Percentiles rank a stretch among this genome's conserved stretches.
Evolutionary conservation across 2,113 vertebrate genomes (phyloP).

Genomic region (Eulacestoma nigropectus): DNA sequence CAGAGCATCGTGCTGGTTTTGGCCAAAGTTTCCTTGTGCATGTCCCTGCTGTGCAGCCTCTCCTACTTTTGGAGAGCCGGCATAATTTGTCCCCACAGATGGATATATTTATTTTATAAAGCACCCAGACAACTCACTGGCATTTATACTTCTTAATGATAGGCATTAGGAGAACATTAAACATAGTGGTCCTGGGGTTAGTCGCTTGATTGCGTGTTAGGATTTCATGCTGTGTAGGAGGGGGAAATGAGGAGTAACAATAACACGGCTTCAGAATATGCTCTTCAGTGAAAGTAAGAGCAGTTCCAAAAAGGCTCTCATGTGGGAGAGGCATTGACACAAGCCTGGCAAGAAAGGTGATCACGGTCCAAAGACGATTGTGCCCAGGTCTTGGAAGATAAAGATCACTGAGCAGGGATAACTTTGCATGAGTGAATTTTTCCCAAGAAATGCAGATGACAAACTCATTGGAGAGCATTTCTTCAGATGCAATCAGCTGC

Average conservation of each 20-base stretch:
- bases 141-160: constrained; percentile 14
- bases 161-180: constrained; percentile 24
- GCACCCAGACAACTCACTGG: not conserved
- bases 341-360: not conserved
- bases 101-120: not conserved
- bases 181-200: constrained; percentile 4
- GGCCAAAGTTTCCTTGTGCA: not conserved
- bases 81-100: not conserved
- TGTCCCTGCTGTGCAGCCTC: not conserved
- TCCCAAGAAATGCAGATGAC: not conserved
- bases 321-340: not conserved
- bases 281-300: not conserved
- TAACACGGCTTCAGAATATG: not conserved
- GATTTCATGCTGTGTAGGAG: not conserved
- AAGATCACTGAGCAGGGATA: not conserved
- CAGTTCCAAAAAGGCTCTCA: not conserved
- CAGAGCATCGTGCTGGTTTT: not conserved
- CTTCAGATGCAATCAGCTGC: not conserved
- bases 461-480: not conserved
- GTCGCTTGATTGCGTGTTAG: not conserved
- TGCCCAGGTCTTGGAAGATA: not conserved
- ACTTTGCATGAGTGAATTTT: not conserved
- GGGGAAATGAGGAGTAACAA: not conserved
- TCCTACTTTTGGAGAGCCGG: not conserved
- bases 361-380: not conserved